phyloP scores from a whole-genome alignment of 2,797 vertebrate genomes.

The Orestias chungarensis region DNA sequence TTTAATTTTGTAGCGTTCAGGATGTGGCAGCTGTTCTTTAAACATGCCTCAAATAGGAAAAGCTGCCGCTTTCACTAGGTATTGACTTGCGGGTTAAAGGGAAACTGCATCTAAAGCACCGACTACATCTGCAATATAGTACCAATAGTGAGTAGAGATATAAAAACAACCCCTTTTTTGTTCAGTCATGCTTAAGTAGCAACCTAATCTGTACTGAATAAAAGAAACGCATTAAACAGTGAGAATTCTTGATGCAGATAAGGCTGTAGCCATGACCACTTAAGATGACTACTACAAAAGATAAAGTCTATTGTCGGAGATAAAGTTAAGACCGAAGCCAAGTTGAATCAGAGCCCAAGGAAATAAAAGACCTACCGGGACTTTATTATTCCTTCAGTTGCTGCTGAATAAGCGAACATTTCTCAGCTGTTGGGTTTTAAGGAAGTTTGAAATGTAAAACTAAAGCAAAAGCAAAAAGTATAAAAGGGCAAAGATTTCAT shows the following conservation, averaged over 20 bases:
- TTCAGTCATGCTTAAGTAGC: conserved; percentile 6
- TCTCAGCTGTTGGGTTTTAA: not conserved
- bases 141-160: not conserved
- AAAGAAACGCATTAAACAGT: not conserved
- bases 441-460: not conserved
- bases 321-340: conserved; percentile 5
- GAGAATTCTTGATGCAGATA: conserved; percentile 10
- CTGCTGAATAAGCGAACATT: not conserved
- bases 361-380: not conserved
- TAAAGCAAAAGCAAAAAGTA: not conserved
- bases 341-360: not conserved
- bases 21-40: conserved; percentile 13
- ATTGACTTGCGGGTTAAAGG: conserved; percentile 10
- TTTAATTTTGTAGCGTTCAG: conserved; percentile 1
- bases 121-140: not conserved
- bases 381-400: not conserved
- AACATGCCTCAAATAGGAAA: not conserved
- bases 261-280: conserved; percentile 15
- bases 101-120: not conserved
- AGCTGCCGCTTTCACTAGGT: conserved; percentile 1
- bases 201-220: conserved; percentile 9
- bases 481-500: not conserved
- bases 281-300: conserved; percentile 12
- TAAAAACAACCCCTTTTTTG: not conserved
- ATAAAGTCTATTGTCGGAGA: conserved; percentile 11